phyloP scores from a whole-genome alignment of 2,113 vertebrate species.

The Arenaria interpres region DNA sequence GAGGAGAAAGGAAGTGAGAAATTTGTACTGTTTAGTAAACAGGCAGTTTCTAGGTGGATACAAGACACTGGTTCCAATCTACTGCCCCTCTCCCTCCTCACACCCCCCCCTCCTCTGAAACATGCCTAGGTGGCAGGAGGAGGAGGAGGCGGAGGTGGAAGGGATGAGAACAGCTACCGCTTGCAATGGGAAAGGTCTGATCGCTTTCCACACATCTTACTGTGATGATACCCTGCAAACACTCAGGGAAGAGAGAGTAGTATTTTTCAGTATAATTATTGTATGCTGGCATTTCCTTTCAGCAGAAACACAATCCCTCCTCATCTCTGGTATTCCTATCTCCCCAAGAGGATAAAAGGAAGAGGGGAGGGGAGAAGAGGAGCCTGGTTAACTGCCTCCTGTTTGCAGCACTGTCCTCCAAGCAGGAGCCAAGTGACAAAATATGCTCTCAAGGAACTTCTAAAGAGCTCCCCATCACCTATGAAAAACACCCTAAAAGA shows the following conservation, averaged over 20 bases:
- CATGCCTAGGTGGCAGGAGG: not conserved
- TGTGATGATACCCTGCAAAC: not conserved
- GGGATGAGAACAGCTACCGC: not conserved
- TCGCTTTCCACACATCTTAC: not conserved
- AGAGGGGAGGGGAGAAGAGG: not conserved
- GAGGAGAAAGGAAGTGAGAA: not conserved
- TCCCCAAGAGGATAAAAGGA: not conserved
- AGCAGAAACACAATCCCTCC: not conserved
- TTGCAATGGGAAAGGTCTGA: not conserved
- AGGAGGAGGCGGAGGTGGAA: not conserved
- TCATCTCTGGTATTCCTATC: not conserved
- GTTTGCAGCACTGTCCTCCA: not conserved
- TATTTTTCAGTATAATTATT: not conserved
- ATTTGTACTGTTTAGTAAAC: not conserved
- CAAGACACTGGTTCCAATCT: not conserved
- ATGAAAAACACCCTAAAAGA: not conserved
- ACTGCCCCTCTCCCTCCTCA: not conserved
- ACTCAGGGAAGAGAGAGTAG: not conserved
- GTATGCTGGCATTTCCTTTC: not conserved
- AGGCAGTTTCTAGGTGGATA: conserved; percentile 38
- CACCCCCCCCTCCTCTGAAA: not conserved
- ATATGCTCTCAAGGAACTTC: not conserved
- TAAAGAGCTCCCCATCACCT: not conserved
- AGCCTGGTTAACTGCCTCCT: not conserved
- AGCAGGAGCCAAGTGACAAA: not conserved